Percentiles rank a stretch among this genome's conserved stretches.
Conservation (phyloP, 2,113 vertebrate genomes). For the Ovis aries region ARS-UI_Ramb_v3.0 NC_056059.1:109463501-109464000, state of each 20-base stretch:
- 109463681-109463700: constrained; percentile 41
- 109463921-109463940: constrained; percentile 67
- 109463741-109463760: not conserved
- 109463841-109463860: constrained; percentile 58
- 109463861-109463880: constrained; percentile 43
- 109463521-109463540: constrained; percentile 74
- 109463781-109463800: constrained; percentile 78
- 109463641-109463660: not conserved
- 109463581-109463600: not conserved
- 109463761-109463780: constrained; percentile 76
- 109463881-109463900: constrained; percentile 63
- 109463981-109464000: constrained; percentile 70
- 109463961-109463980: constrained; percentile 68
- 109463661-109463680: not conserved
- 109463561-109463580: not conserved
- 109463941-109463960: constrained; percentile 59
- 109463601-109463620: not conserved
- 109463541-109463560: constrained; percentile 58
- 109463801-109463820: constrained; percentile 60
- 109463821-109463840: constrained; percentile 40
- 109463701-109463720: constrained; percentile 67
- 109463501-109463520: constrained; percentile 56
- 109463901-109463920: constrained; percentile 55
- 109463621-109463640: constrained; percentile 50
- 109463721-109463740: constrained; percentile 19